Conservation (phyloP, 2,113 vertebrate genomes). For the Cephalopholis sonnerati region DNA sequence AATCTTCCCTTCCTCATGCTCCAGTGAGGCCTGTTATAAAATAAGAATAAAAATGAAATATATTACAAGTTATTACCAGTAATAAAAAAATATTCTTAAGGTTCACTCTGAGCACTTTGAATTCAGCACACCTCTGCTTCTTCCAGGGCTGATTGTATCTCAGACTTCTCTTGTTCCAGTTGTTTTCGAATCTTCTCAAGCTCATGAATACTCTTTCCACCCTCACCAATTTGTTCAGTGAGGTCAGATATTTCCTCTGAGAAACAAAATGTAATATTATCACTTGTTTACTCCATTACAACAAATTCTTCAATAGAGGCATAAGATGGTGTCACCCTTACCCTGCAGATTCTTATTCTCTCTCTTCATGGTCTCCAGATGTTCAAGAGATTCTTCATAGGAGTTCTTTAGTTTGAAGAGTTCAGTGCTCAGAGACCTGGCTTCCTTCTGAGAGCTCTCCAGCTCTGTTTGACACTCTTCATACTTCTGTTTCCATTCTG, state of each 20-base stretch:
- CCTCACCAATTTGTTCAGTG: conserved; percentile 89
- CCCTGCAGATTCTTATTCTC: conserved; percentile 89
- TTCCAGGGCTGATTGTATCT: conserved; percentile 89
- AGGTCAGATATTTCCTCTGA: conserved; percentile 85
- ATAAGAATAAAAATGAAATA: not conserved
- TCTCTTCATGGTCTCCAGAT: conserved; percentile 84
- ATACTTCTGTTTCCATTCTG: conserved; percentile 86
- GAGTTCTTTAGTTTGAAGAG: conserved; percentile 87
- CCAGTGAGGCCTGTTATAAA: conserved; percentile 86
- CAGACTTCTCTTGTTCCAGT: conserved; percentile 89
- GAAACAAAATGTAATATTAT: not conserved
- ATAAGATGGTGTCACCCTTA: conserved; percentile 30
- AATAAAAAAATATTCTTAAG: not conserved
- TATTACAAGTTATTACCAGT: not conserved
- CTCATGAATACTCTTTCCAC: conserved; percentile 89
- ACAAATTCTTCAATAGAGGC: not conserved
- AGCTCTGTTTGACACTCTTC: conserved; percentile 89
- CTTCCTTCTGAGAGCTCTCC: conserved; percentile 88
- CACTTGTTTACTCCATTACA: not conserved
- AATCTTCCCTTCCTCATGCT: conserved; percentile 95
- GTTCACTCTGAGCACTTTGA: not conserved
- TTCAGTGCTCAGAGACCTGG: conserved; percentile 86
- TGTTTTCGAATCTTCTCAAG: conserved; percentile 91
- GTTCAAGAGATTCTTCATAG: conserved; percentile 83
- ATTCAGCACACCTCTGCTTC: conserved; percentile 87